These are phyloP conservation scores for Hepsetus odoe DNA, from an alignment of 2,113 vertebrate species.

Conservation along the genomic window DNA sequence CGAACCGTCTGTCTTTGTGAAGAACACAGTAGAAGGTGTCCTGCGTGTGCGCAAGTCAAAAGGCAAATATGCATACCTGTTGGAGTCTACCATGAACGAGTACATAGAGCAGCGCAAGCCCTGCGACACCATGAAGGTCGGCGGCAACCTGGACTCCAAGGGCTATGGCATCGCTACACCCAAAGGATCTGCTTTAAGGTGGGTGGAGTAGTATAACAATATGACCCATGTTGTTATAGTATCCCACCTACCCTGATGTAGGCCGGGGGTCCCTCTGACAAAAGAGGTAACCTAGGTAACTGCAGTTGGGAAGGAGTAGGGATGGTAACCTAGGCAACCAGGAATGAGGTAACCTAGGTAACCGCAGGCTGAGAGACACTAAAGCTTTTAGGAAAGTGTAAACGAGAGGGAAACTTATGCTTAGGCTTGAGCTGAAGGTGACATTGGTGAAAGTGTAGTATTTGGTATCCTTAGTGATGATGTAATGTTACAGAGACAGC, in stretches of 20 bases:
- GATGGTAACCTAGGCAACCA: constrained; percentile 43
- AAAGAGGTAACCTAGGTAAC: constrained; percentile 67
- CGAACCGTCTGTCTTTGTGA: constrained; percentile 95
- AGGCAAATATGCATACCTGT: constrained; percentile 96
- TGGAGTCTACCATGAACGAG: constrained; percentile 98
- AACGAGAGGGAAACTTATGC: not conserved
- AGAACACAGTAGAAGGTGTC: constrained; percentile 95
- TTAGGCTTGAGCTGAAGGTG: constrained; percentile 9
- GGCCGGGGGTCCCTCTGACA: constrained; percentile 75
- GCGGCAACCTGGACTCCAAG: constrained; percentile 98
- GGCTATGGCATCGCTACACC: constrained; percentile 98
- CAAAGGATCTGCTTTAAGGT: constrained; percentile 99
- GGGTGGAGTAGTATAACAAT: constrained; percentile 99
- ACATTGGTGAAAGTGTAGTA: constrained; percentile 13
- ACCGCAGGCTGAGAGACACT: constrained; percentile 9
- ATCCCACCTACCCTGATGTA: constrained; percentile 99
- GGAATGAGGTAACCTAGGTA: constrained; percentile 29
- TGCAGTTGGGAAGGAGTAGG: constrained; percentile 31
- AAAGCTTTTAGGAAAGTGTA: not conserved
- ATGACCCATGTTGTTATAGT: constrained; percentile 99
- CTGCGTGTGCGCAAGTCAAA: constrained; percentile 94
- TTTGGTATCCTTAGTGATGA: constrained; percentile 8
- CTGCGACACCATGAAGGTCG: constrained; percentile 99
- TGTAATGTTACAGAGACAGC: not conserved
- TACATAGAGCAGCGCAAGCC: constrained; percentile 98